These are phyloP conservation scores for Drosophila subquinaria DNA, from an alignment of 2,888 invertebrate species.

Conservation along the genomic window DNA sequence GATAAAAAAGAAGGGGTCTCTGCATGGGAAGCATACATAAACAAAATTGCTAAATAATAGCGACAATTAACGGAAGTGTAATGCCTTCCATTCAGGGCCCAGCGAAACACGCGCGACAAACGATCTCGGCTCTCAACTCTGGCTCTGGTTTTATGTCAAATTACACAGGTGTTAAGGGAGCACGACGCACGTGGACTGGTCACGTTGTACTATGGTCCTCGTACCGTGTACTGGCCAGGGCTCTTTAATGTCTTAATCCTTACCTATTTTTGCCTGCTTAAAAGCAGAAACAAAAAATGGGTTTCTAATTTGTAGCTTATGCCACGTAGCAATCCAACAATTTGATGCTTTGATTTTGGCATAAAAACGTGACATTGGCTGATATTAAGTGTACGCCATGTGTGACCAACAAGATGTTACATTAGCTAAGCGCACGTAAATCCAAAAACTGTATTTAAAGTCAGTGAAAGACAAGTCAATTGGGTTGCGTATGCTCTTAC, in stretches of 20 bases:
- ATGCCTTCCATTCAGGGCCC: slow-evolving; percentile 57
- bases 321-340: slow-evolving; percentile 45
- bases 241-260: slow-evolving; percentile 68
- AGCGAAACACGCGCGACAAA: slow-evolving; percentile 73
- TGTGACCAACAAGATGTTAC: slow-evolving; percentile 40
- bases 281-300: slow-evolving; percentile 1
- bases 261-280: background rate
- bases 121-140: slow-evolving; percentile 49
- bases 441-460: slow-evolving; percentile 1
- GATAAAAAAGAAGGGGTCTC: slow-evolving; percentile 21
- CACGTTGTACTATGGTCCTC: slow-evolving; percentile 1
- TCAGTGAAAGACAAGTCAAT: slow-evolving; percentile 1
- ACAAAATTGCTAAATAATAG: slow-evolving; percentile 79
- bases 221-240: background rate
- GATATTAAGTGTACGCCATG: slow-evolving; percentile 64
- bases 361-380: slow-evolving; percentile 60
- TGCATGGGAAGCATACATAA: slow-evolving; percentile 64
- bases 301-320: slow-evolving; percentile 12
- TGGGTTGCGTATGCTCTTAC: background rate
- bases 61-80: slow-evolving; percentile 78
- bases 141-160: slow-evolving; percentile 58
- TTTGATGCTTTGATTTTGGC: slow-evolving; percentile 42
- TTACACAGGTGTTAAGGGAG: slow-evolving; percentile 60
- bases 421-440: slow-evolving; percentile 41
- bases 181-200: slow-evolving; percentile 14